Base-by-base conservation (phyloP, 2,888 invertebrate genomes). In the Pelosia muscerda region DNA sequence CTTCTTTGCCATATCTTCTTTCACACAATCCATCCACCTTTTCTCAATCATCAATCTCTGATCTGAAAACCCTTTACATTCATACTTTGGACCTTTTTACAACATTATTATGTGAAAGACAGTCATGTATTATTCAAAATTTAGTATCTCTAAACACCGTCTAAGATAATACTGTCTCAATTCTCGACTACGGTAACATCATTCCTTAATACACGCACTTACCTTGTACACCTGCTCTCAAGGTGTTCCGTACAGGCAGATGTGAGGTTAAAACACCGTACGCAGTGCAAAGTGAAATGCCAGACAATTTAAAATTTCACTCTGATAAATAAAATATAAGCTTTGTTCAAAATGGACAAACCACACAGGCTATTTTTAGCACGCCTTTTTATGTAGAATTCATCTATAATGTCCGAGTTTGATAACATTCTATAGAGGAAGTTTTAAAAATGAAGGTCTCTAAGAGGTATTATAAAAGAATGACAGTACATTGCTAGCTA, bases 171-270 rank as follows among this genome's bases (percentile, higher is more conserved):
- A 8, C 0, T 23, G 22, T 28, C 49, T 62, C 62, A 4, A 53
- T 62, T 57, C 22, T 31, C 34, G 11, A n/a, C 55, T 25, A 19
- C 11, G 11, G 55, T 23, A 15, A 63, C 25, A 63, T 31, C 2
- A 11, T 34, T 28, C 8, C n/a, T 42, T 42, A 49, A 22, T 49
- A 65, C 31, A 3, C 0, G 49, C 19, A 49, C 28, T 62, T 31
- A 23, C 28, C 26, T 31, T 15, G 4, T 31, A 31, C 65, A 65
- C 49, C 65, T 65, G 57, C 31, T 58, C 57, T 28, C 58, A 58
- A 49, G 49, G 64, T 64, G 26, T 15, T 15, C 9, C 15, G 15
- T 8, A 13, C 23, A 15, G 19, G 10, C 63, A 63, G 63, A 25
- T 55, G 55, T 31, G 53, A 31, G 31, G 34, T 54, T 62, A 54